These are phyloP conservation scores for Drosophila baimaii DNA, from an alignment of 1,140 invertebrate species.

Conservation along the genomic window DNA sequence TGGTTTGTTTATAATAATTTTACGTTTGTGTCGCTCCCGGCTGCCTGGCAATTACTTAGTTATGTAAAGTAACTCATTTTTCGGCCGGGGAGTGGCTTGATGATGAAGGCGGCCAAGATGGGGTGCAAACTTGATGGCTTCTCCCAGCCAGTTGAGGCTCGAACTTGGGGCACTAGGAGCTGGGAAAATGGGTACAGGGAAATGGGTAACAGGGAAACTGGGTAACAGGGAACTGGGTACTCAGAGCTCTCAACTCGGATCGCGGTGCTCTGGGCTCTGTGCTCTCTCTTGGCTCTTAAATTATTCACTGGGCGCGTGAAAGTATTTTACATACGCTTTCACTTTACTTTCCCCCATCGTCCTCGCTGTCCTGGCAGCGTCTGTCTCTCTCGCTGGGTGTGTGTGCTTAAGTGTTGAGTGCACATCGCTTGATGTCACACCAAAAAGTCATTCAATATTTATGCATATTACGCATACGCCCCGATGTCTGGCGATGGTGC, in stretches of 20 bases:
- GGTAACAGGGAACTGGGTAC: neutral
- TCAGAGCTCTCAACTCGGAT: neutral
- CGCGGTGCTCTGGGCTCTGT: slow-evolving; percentile 13
- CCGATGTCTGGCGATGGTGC: slow-evolving; percentile 1
- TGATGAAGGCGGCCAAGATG: slow-evolving; percentile 36
- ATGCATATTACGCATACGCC: slow-evolving; percentile 59
- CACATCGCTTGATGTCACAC: slow-evolving; percentile 62
- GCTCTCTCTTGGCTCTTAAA: slow-evolving; percentile 41
- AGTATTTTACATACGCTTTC: slow-evolving; percentile 64
- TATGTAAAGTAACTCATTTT: slow-evolving; percentile 67
- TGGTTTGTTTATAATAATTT: slow-evolving; percentile 67
- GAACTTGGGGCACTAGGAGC: neutral
- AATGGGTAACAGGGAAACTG: neutral
- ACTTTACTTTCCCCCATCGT: slow-evolving; percentile 33
- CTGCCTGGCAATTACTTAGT: slow-evolving; percentile 61
- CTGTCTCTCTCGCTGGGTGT: neutral
- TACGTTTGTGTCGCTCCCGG: slow-evolving; percentile 59
- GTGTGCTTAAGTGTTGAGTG: slow-evolving; percentile 53
- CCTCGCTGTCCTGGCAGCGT: neutral
- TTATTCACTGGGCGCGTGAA: slow-evolving; percentile 64
- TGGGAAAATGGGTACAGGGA: neutral
- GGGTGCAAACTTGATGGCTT: slow-evolving; percentile 49
- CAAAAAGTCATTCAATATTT: slow-evolving; percentile 65
- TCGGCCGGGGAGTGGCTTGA: slow-evolving; percentile 43
- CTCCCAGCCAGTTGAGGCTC: neutral